Percentiles rank a stretch among this genome's conserved stretches.
phyloP scores from a whole-genome alignment of 1,140 invertebrate species.

The Amyelois transitella region DNA sequence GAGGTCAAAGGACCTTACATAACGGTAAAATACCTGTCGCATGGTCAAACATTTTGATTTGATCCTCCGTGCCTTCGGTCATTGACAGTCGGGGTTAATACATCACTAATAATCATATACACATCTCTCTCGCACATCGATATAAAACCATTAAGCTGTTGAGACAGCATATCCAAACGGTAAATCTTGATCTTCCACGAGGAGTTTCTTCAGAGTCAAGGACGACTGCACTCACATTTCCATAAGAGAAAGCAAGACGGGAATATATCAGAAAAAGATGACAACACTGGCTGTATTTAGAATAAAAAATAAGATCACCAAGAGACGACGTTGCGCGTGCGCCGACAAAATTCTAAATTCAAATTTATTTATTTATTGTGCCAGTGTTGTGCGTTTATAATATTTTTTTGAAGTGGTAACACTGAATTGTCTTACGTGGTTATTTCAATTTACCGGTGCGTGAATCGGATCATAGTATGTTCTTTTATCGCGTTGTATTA shows the following conservation, averaged over 20 bases:
- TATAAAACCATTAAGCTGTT: slow-evolving; percentile 13
- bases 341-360: slow-evolving; percentile 27
- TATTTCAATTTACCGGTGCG: slow-evolving; percentile 19
- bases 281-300: slow-evolving; percentile 27
- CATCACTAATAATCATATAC: slow-evolving; percentile 46
- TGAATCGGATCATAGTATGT: slow-evolving; percentile 17
- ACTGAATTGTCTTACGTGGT: slow-evolving; percentile 24
- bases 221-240: slow-evolving; percentile 51
- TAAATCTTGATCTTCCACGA: slow-evolving; percentile 49
- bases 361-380: slow-evolving; percentile 11
- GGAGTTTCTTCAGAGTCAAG: slow-evolving; percentile 52
- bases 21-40: slow-evolving; percentile 49
- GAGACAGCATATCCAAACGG: slow-evolving; percentile 50
- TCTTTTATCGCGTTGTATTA: neutral
- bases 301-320: slow-evolving; percentile 37
- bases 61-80: slow-evolving; percentile 56
- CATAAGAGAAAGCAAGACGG: slow-evolving; percentile 31
- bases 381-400: slow-evolving; percentile 3
- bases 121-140: slow-evolving; percentile 29
- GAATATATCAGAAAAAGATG: slow-evolving; percentile 29
- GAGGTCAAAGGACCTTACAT: slow-evolving; percentile 54
- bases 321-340: slow-evolving; percentile 39
- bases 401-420: slow-evolving; percentile 16
- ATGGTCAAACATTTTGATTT: slow-evolving; percentile 46
- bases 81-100: slow-evolving; percentile 57